Conservation (phyloP, 1,140 invertebrate species). For the Gryllus bimaculatus region DNA sequence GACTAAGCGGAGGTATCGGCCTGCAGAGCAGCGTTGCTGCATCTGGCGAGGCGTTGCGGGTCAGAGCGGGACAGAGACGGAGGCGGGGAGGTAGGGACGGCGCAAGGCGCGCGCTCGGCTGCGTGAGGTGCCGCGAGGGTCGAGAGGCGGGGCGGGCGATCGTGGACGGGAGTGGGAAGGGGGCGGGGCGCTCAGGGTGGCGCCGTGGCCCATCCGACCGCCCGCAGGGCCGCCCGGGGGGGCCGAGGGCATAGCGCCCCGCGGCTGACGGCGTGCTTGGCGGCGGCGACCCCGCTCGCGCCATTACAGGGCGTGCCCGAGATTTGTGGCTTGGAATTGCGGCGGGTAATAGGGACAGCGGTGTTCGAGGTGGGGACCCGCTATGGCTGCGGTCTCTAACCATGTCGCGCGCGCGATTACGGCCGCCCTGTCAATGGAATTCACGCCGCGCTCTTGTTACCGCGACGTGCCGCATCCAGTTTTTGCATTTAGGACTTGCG, state of each 20-base stretch:
- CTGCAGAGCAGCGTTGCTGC: too few species aligned
- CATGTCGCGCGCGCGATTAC: background rate
- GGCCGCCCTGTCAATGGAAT: too few species aligned
- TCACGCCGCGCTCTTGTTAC: too few species aligned
- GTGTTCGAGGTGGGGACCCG: background rate
- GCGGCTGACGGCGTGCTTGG: background rate
- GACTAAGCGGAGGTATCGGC: too few species aligned
- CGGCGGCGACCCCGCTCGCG: background rate
- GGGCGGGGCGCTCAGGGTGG: too few species aligned
- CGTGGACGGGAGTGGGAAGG: too few species aligned
- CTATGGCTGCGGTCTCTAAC: background rate
- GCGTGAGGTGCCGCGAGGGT: background rate
- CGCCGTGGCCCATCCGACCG: background rate
- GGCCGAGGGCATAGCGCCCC: background rate
- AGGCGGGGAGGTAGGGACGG: too few species aligned
- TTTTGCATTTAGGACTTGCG: too few species aligned
- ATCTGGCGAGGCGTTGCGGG: too few species aligned
- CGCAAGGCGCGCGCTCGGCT: background rate
- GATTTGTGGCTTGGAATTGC: constrained; percentile 3
- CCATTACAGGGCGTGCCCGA: background rate
- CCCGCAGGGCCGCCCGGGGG: too few species aligned
- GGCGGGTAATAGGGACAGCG: background rate
- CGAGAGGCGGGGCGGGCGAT: background rate
- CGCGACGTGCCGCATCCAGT: too few species aligned
- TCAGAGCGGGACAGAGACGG: too few species aligned